A percentile compares a stretch with the other conserved stretches of the same genome.
These are phyloP conservation scores for Wiebesia pumilae DNA, from an alignment of 1,140 invertebrate genomes.

Conservation along the genomic window DNA sequence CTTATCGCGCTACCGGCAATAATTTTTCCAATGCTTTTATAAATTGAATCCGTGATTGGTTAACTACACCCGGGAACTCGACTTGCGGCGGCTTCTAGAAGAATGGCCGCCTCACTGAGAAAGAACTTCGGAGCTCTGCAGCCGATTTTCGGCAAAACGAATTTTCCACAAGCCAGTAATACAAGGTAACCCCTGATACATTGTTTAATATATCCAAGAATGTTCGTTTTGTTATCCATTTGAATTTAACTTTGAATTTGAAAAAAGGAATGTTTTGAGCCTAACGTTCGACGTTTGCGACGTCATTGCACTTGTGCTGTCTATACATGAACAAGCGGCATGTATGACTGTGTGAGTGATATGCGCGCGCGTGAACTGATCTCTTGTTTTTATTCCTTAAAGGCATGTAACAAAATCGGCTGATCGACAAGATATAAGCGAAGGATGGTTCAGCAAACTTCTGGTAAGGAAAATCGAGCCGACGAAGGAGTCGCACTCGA, in stretches of 20 bases:
- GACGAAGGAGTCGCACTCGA: slow-evolving; percentile 95
- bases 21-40: slow-evolving; percentile 10
- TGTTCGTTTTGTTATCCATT: background rate
- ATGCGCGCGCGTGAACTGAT: background rate
- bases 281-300: background rate
- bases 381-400: background rate
- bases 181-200: slow-evolving; percentile 16
- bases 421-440: slow-evolving; percentile 75
- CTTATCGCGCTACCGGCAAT: background rate
- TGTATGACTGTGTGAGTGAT: background rate
- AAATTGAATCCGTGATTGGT: slow-evolving; percentile 29
- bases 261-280: background rate
- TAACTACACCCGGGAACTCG: slow-evolving; percentile 11
- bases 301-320: background rate
- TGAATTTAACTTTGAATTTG: background rate
- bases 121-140: slow-evolving; percentile 60
- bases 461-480: slow-evolving; percentile 93
- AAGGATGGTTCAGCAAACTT: slow-evolving; percentile 93
- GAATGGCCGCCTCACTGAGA: slow-evolving; percentile 68
- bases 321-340: background rate
- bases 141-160: slow-evolving; percentile 61
- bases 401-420: slow-evolving; percentile 63
- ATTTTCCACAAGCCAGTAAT: slow-evolving; percentile 48
- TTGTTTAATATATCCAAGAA: background rate
- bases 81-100: slow-evolving; percentile 55